A percentile compares a stretch with the other conserved stretches of the same genome.
These are phyloP conservation scores for Phaenicophaeus curvirostris DNA, from an alignment of 2,797 vertebrate species.

Conservation along the genomic window DNA sequence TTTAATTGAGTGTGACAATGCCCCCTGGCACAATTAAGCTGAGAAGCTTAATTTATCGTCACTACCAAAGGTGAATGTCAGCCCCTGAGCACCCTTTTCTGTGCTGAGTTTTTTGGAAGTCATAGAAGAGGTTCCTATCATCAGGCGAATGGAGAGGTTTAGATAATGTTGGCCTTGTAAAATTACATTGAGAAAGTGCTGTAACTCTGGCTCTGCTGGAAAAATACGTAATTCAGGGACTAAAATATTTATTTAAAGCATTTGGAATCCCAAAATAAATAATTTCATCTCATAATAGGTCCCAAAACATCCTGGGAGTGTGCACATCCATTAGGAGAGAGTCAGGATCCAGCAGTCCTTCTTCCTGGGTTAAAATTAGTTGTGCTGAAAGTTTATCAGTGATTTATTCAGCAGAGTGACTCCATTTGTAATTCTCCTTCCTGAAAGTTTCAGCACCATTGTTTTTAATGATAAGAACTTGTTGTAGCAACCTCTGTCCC, in stretches of 20 bases:
- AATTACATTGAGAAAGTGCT: neutral
- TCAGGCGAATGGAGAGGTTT: neutral
- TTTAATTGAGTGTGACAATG: neutral
- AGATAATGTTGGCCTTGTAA: neutral
- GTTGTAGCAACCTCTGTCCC: conserved; percentile 82
- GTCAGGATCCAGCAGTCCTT: neutral
- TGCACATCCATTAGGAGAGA: neutral
- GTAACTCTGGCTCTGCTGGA: neutral
- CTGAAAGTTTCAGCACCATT: conserved; percentile 50
- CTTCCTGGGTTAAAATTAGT: conserved; percentile 8
- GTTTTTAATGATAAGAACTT: conserved; percentile 77
- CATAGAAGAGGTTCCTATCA: neutral
- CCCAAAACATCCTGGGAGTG: neutral
- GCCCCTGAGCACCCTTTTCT: neutral
- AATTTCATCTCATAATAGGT: neutral
- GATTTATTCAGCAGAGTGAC: conserved; percentile 58
- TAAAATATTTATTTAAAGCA: conserved; percentile 24
- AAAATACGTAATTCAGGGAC: neutral
- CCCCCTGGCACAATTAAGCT: neutral
- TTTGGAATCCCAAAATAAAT: conserved; percentile 48
- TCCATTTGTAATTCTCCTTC: conserved; percentile 39
- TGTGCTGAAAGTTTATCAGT: conserved; percentile 64
- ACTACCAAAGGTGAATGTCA: fast-evolving
- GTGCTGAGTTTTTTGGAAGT: neutral
- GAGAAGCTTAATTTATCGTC: neutral